Percentiles rank a stretch among this genome's conserved stretches.
Evolutionary conservation across 2,113 vertebrate species (phyloP).

Genomic region (Corynorhinus townsendii): DNA sequence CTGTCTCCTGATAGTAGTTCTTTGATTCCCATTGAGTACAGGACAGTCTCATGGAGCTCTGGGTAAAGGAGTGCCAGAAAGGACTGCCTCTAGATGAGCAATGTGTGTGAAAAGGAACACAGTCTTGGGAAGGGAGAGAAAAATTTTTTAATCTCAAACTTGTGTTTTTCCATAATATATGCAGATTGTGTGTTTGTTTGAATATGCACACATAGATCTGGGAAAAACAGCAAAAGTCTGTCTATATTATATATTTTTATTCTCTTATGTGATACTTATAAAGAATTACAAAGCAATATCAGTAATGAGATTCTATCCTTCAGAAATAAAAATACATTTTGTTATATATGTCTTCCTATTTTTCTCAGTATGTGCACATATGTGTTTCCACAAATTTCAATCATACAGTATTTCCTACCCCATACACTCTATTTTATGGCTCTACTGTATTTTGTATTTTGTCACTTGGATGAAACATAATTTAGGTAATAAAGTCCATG

Average conservation of each 20-base stretch:
- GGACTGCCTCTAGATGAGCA: slow-evolving; percentile 56
- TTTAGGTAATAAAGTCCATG: neutral
- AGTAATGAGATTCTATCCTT: slow-evolving; percentile 28
- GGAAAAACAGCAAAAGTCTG: slow-evolving; percentile 14
- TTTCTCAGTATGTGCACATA: neutral
- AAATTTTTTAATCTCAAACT: slow-evolving; percentile 13
- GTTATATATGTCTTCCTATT: neutral
- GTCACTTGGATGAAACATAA: neutral
- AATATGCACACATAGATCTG: slow-evolving; percentile 12
- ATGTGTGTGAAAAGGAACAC: neutral
- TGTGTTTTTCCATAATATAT: slow-evolving; percentile 47
- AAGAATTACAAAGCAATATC: slow-evolving; percentile 67
- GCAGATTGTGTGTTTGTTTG: slow-evolving; percentile 25
- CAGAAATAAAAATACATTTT: neutral
- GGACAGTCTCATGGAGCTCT: slow-evolving; percentile 45
- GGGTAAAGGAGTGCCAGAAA: slow-evolving; percentile 49
- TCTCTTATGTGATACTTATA: slow-evolving; percentile 66
- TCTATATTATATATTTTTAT: slow-evolving; percentile 30
- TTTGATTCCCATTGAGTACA: slow-evolving; percentile 57
- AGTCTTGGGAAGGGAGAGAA: neutral
- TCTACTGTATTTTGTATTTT: neutral
- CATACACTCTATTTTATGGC: neutral
- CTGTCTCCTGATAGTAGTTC: slow-evolving; percentile 51
- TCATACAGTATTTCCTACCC: neutral
- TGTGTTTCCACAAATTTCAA: neutral